Evolutionary conservation across 2,797 vertebrate genomes (phyloP).

Genomic region (Pagetopsis macropterus): DNA sequence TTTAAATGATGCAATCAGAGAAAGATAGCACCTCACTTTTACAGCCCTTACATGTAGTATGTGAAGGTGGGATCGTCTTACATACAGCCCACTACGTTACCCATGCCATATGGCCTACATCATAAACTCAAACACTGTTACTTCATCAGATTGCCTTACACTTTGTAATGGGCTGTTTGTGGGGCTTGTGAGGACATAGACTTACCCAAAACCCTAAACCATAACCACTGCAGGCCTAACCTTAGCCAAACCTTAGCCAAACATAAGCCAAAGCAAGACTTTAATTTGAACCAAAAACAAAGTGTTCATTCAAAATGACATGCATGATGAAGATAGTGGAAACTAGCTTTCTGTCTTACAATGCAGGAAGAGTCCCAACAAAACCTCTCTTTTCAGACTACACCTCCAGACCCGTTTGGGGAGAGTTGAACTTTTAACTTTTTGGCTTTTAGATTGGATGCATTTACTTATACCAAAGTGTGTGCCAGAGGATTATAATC

Average conservation of each 20-base stretch:
- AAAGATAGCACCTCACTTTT: neutral
- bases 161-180: constrained; percentile 13
- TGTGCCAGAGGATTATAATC: neutral
- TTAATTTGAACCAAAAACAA: constrained; percentile 23
- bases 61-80: neutral
- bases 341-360: neutral
- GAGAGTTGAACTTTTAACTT: neutral
- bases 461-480: neutral
- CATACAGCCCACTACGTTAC: neutral
- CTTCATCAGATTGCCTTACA: constrained; percentile 3
- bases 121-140: constrained; percentile 2
- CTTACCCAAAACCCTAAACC: constrained; percentile 5
- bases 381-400: neutral
- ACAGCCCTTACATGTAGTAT: too few relatives aligned
- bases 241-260: neutral
- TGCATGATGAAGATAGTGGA: constrained; percentile 5
- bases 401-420: neutral
- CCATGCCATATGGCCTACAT: neutral
- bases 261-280: neutral
- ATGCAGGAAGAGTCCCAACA: neutral
- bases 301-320: constrained; percentile 17
- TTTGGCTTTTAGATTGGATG: neutral
- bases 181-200: constrained; percentile 3
- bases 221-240: constrained; percentile 10
- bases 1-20: neutral